Conservation (phyloP, 2,113 vertebrate genomes). For the Pyrgilauda ruficollis region DNA sequence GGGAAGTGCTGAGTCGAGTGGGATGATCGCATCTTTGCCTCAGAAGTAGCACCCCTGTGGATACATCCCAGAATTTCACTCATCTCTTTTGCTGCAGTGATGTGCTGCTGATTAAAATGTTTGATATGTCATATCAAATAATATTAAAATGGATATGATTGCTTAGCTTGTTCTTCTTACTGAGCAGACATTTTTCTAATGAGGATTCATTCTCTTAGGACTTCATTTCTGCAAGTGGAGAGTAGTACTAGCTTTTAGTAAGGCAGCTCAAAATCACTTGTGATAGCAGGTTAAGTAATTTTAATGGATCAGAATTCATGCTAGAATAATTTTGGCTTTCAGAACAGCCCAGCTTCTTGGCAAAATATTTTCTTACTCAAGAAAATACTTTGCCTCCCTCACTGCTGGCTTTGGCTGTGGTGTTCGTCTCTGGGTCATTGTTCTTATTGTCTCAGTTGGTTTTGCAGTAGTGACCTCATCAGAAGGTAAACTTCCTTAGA, state of each 20-base stretch:
- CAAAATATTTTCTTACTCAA: neutral
- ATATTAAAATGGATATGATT: neutral
- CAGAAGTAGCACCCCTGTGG: neutral
- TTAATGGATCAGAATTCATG: neutral
- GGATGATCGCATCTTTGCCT: neutral
- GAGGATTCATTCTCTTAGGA: neutral
- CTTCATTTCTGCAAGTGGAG: neutral
- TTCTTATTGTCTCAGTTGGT: neutral
- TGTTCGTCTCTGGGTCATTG: neutral
- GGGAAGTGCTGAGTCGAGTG: fast-evolving
- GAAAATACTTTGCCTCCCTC: neutral
- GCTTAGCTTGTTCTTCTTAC: neutral
- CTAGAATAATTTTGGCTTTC: neutral
- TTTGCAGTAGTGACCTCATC: neutral
- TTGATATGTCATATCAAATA: neutral
- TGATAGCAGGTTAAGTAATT: neutral
- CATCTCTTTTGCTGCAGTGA: neutral
- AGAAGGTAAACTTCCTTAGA: neutral
- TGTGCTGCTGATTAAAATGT: neutral
- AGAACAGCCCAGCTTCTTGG: neutral
- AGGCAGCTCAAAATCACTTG: neutral
- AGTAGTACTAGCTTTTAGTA: neutral
- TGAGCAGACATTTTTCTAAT: neutral
- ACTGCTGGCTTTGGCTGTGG: neutral
- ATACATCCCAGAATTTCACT: neutral